phyloP scores from a whole-genome alignment of 2,888 invertebrate species.

The Melanargia galathea region DNA sequence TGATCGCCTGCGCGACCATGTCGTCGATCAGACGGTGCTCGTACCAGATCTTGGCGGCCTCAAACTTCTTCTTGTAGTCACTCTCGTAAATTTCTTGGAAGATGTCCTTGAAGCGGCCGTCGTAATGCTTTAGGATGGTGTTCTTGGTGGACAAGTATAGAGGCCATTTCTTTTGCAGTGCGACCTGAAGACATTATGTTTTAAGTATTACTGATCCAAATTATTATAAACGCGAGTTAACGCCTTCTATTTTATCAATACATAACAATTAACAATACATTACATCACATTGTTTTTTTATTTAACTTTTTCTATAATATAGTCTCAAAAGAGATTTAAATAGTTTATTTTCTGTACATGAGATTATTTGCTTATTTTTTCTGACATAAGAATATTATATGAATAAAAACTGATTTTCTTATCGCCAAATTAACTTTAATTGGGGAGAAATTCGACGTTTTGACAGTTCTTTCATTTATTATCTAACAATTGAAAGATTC shows the following conservation, averaged over 20 bases:
- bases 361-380: too few species aligned
- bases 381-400: too few species aligned
- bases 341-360: too few species aligned
- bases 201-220: background rate
- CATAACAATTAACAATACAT: too few species aligned
- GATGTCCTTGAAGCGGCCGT: slow-evolving; percentile 95
- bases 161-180: slow-evolving; percentile 92
- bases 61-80: slow-evolving; percentile 88
- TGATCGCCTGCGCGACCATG: slow-evolving; percentile 93
- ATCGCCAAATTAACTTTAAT: too few species aligned
- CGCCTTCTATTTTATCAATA: too few species aligned
- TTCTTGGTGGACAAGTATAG: slow-evolving; percentile 96
- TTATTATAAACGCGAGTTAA: background rate
- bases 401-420: too few species aligned
- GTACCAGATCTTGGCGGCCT: slow-evolving; percentile 92
- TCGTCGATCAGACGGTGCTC: slow-evolving; percentile 96
- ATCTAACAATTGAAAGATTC: background rate
- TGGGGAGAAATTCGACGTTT: too few species aligned
- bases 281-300: too few species aligned
- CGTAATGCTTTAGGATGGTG: slow-evolving; percentile 93
- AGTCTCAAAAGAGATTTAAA: too few species aligned
- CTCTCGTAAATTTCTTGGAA: slow-evolving; percentile 93
- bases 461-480: too few species aligned
- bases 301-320: too few species aligned
- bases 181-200: slow-evolving; percentile 75